Conservation (phyloP, 92 coral and sea anemone species). For the Metridium senile region DNA sequence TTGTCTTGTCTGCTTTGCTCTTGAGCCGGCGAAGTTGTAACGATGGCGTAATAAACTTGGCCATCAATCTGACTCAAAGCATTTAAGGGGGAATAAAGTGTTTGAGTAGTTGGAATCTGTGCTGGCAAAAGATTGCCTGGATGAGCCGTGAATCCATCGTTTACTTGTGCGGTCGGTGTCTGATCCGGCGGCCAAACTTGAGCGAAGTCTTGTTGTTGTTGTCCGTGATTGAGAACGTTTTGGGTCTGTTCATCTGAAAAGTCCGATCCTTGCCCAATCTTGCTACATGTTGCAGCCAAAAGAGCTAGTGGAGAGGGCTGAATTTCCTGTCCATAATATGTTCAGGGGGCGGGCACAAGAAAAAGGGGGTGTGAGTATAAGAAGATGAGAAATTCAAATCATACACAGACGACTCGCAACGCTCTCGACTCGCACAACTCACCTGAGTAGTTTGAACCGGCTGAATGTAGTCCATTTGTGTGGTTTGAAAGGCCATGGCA, state of each 20-base stretch:
- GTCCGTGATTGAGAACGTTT: slow-evolving; percentile 71
- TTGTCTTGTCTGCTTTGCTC: slow-evolving; percentile 47
- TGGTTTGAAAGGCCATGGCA: slow-evolving; percentile 71
- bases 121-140: slow-evolving; percentile 59
- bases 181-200: slow-evolving; percentile 84
- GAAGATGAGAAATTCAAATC: slow-evolving; percentile 86
- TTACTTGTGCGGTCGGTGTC: slow-evolving; percentile 44
- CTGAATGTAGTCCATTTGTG: slow-evolving; percentile 83
- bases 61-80: slow-evolving; percentile 79
- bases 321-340: slow-evolving; percentile 98
- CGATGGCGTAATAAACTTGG: slow-evolving; percentile 81
- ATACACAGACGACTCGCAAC: slow-evolving; percentile 51
- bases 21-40: slow-evolving; percentile 55
- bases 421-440: slow-evolving; percentile 8
- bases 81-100: slow-evolving; percentile 71
- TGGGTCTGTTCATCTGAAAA: slow-evolving; percentile 58
- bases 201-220: slow-evolving; percentile 70
- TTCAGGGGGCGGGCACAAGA: slow-evolving; percentile 99
- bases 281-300: slow-evolving; percentile 99
- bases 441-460: slow-evolving; percentile 88
- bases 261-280: slow-evolving; percentile 95
- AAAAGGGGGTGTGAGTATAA: slow-evolving; percentile 96
- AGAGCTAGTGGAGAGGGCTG: slow-evolving; percentile 99
- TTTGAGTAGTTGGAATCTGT: slow-evolving; percentile 54
- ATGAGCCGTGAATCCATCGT: slow-evolving; percentile 63